Conservation (phyloP, 2,888 invertebrate genomes). For the Cryptus armator region DNA sequence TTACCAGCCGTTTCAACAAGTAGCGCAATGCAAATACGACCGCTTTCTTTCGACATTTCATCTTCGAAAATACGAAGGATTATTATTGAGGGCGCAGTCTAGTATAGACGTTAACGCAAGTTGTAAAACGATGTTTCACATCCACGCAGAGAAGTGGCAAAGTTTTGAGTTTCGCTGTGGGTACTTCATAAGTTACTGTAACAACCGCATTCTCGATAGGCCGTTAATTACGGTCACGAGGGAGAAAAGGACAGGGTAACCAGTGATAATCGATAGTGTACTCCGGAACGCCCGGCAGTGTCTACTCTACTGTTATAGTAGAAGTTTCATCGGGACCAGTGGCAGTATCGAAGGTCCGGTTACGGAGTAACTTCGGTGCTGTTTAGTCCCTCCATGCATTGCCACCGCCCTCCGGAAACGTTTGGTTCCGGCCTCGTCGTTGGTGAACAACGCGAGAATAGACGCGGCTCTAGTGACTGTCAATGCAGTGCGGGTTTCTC, state of each 20-base stretch:
- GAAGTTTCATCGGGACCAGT: background rate
- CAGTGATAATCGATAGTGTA: constrained; percentile 24
- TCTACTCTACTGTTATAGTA: constrained; percentile 2
- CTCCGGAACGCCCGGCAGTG: background rate
- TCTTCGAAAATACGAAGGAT: background rate
- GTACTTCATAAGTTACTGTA: constrained; percentile 7
- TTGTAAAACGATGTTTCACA: background rate
- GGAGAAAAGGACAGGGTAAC: background rate
- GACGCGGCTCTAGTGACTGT: background rate
- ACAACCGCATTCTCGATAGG: background rate
- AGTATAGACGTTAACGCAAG: background rate
- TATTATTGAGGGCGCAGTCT: background rate
- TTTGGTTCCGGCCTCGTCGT: background rate
- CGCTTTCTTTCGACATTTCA: background rate
- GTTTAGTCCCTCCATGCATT: background rate
- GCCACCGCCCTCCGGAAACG: background rate
- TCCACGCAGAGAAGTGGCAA: background rate
- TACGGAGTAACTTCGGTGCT: constrained; percentile 10
- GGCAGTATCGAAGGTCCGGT: constrained; percentile 15
- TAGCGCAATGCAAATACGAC: background rate
- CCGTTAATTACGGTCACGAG: constrained; percentile 18
- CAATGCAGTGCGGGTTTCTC: background rate
- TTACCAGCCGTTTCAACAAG: background rate
- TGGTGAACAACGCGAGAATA: background rate
- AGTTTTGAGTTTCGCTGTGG: constrained; percentile 1